Percentiles rank a stretch among this genome's conserved stretches.
These are phyloP conservation scores for Euleptes europaea DNA, from an alignment of 2,113 vertebrate species.

Conservation along the genomic window DNA sequence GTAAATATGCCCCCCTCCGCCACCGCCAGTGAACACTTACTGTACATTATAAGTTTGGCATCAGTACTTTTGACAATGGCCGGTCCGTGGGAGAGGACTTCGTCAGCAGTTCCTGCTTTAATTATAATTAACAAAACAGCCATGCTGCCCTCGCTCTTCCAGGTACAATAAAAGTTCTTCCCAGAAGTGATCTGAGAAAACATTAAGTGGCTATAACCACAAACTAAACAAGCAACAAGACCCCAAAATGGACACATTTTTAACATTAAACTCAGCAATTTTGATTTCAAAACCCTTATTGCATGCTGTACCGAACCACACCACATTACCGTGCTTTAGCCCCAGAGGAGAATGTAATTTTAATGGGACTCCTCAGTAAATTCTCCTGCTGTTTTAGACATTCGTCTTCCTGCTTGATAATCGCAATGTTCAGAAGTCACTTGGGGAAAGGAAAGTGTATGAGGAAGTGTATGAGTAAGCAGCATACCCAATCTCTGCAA, in stretches of 20 bases:
- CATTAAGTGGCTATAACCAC: background rate
- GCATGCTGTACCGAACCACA: background rate
- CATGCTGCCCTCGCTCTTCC: background rate
- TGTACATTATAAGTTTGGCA: background rate
- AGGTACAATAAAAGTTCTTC: background rate
- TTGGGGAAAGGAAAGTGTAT: background rate
- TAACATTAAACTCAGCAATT: background rate
- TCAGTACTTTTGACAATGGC: background rate
- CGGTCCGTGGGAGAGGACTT: background rate
- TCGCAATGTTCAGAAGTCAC: background rate
- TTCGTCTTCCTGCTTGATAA: background rate
- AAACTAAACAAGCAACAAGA: constrained; percentile 1
- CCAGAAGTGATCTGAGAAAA: background rate
- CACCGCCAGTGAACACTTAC: background rate
- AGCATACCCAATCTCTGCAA: background rate
- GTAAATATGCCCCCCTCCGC: background rate
- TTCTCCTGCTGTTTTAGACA: background rate
- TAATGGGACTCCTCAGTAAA: constrained; percentile 3
- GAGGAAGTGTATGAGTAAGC: background rate
- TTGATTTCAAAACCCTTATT: constrained; percentile 4
- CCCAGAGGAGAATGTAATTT: constrained; percentile 16
- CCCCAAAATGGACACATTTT: background rate
- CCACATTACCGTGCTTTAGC: background rate
- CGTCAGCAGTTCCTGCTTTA: background rate
- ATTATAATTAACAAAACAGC: background rate